Conservation (phyloP, 2,888 invertebrate species). For the Drosophila helvetica region DNA sequence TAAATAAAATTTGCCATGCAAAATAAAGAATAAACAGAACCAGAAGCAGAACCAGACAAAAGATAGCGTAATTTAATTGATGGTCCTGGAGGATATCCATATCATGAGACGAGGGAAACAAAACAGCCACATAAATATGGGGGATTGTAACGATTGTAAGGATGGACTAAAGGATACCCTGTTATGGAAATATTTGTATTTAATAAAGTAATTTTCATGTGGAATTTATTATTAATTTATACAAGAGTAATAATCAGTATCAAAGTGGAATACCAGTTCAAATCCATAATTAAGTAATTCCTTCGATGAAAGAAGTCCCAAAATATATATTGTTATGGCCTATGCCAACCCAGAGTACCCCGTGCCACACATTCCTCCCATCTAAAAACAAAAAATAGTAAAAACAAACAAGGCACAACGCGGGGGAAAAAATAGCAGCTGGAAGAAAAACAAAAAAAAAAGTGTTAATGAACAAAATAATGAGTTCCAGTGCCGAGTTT, state of each 20-base stretch:
- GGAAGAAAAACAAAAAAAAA: slow-evolving; percentile 45
- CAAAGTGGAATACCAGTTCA: too few relatives aligned
- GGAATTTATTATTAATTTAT: too few relatives aligned
- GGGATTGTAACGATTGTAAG: not conserved
- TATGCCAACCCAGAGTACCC: not conserved
- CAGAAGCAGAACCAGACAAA: slow-evolving; percentile 35
- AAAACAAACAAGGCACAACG: slow-evolving; percentile 23
- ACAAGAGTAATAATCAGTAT: too few relatives aligned
- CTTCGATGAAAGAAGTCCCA: not conserved
- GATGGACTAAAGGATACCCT: not conserved
- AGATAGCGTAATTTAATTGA: slow-evolving; percentile 57
- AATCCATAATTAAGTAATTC: too few relatives aligned
- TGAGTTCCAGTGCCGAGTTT: slow-evolving; percentile 75
- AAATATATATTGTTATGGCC: not conserved
- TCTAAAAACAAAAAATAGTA: slow-evolving; percentile 27
- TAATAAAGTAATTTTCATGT: too few relatives aligned
- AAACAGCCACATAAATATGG: slow-evolving; percentile 6
- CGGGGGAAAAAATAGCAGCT: slow-evolving; percentile 15
- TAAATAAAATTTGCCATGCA: slow-evolving; percentile 60
- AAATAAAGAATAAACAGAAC: slow-evolving; percentile 15
- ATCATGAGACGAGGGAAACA: slow-evolving; percentile 5
- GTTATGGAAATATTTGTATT: too few relatives aligned
- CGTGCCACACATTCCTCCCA: not conserved
- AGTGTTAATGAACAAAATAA: slow-evolving; percentile 77
- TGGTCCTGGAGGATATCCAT: slow-evolving; percentile 31